These are phyloP conservation scores for Enhydra lutris DNA, from an alignment of 2,113 vertebrate species.

Conservation along the genomic window DNA sequence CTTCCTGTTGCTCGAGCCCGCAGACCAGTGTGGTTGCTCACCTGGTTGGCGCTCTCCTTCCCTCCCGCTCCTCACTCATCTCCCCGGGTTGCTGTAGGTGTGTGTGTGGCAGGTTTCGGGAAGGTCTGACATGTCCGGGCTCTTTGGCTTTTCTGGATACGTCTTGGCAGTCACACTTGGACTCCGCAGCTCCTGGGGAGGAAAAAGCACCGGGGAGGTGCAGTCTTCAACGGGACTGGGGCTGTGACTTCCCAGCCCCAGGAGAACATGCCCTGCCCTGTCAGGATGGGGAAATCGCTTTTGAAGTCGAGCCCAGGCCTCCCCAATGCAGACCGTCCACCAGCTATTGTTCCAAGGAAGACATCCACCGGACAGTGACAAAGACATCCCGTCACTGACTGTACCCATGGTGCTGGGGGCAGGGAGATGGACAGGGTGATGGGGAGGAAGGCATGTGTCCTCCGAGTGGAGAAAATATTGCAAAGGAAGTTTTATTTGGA, in stretches of 20 bases:
- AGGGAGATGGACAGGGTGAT: background rate
- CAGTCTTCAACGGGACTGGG: conserved; percentile 22
- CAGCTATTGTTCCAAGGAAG: background rate
- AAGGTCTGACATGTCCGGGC: background rate
- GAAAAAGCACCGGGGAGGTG: conserved; percentile 10
- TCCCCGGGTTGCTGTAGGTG: background rate
- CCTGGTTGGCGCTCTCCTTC: conserved; percentile 11
- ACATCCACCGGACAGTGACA: background rate
- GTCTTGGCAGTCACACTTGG: conserved; percentile 61
- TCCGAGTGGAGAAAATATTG: background rate
- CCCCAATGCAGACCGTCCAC: conserved; percentile 67
- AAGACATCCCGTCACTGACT: background rate
- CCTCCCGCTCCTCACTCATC: conserved; percentile 30
- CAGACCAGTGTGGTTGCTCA: conserved; percentile 54
- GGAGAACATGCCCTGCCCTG: conserved; percentile 74
- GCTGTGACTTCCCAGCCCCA: conserved; percentile 55
- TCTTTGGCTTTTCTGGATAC: conserved; percentile 45
- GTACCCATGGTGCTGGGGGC: background rate
- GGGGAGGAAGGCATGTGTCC: background rate
- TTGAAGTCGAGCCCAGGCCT: conserved; percentile 76
- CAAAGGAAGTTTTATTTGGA: background rate
- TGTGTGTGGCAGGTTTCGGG: conserved; percentile 1
- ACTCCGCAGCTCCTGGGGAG: conserved; percentile 66
- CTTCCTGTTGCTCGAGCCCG: conserved; percentile 52
- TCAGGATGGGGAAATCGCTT: conserved; percentile 73